Evolutionary conservation across 2,797 vertebrate species (phyloP).

Genomic region (Eurystomus glaucurus): DNA sequence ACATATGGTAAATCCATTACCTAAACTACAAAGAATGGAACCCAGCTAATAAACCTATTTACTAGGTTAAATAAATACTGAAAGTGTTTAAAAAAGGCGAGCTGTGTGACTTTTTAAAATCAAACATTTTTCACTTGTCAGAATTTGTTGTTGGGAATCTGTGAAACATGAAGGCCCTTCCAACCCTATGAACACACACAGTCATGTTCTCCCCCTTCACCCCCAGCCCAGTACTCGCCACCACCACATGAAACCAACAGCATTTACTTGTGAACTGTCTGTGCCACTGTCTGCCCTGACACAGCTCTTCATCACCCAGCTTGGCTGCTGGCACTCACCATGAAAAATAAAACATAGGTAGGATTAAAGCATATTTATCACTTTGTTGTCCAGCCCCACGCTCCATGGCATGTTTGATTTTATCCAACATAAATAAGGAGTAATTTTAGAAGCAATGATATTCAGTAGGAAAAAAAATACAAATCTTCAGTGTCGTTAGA

Average conservation of each 20-base stretch:
- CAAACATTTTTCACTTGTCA: conserved; percentile 86
- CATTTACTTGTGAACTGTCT: not conserved
- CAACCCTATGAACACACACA: conserved; percentile 74
- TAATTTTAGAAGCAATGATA: not conserved
- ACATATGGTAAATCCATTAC: conserved; percentile 88
- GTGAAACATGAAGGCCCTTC: conserved; percentile 76
- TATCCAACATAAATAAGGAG: not conserved
- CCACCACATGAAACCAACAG: not conserved
- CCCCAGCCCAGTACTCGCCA: not conserved
- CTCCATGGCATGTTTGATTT: not conserved
- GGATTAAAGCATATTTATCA: not conserved
- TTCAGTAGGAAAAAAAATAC: not conserved
- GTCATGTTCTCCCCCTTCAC: not conserved
- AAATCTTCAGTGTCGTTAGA: not conserved
- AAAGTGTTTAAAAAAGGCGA: conserved; percentile 82
- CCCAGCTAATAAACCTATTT: conserved; percentile 87
- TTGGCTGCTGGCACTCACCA: not conserved
- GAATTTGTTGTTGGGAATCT: conserved; percentile 80
- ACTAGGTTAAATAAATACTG: conserved; percentile 87
- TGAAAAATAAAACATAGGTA: not conserved
- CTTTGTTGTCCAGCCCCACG: not conserved
- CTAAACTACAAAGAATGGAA: conserved; percentile 86
- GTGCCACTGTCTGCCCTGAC: not conserved
- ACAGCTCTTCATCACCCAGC: not conserved
- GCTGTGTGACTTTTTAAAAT: conserved; percentile 79